Conservation (phyloP, 2,797 vertebrate genomes). For the Botia kubotai region DNA sequence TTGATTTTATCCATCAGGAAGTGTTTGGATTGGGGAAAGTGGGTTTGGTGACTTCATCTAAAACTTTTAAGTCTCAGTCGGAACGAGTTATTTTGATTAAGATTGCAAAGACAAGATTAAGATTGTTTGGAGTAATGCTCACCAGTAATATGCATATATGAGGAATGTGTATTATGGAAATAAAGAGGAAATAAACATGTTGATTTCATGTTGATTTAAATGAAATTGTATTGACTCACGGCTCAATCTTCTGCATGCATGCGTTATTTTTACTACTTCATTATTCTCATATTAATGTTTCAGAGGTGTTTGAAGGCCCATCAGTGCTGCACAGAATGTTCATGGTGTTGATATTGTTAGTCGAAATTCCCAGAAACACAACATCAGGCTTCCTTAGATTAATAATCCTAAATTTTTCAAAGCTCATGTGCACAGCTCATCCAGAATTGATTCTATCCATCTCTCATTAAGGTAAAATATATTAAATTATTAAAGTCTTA, state of each 20-base stretch:
- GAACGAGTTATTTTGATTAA: background rate
- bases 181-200: background rate
- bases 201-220: constrained; percentile 1
- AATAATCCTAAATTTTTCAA: background rate
- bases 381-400: background rate
- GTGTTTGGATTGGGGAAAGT: background rate
- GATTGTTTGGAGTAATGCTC: background rate
- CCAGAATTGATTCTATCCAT: background rate
- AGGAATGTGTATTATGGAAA: background rate
- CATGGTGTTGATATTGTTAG: background rate
- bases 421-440: constrained; percentile 1
- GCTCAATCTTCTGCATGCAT: constrained; percentile 4
- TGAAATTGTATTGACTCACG: background rate
- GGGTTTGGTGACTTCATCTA: background rate
- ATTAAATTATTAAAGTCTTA: background rate
- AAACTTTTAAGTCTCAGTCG: background rate
- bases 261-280: background rate
- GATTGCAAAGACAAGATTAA: background rate
- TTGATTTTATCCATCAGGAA: background rate
- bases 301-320: background rate
- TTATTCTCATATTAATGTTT: background rate
- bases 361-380: background rate
- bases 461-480: background rate
- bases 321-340: background rate
- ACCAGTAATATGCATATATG: background rate